phyloP scores from a whole-genome alignment of 2,113 vertebrate genomes.

The Poeciliopsis retropinna region DNA sequence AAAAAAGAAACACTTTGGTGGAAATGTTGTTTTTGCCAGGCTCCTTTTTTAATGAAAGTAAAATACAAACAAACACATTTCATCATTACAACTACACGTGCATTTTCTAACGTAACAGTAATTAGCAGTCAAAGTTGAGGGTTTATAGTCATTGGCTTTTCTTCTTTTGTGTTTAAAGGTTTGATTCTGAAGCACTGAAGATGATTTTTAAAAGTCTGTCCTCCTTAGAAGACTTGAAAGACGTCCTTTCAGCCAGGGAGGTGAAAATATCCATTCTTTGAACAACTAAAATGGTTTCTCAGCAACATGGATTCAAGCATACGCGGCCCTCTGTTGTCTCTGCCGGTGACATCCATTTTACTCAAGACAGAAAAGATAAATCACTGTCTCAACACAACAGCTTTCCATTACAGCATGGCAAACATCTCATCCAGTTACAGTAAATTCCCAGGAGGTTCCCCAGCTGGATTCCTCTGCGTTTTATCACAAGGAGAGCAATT shows the following conservation, averaged over 20 bases:
- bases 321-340: slow-evolving; percentile 40
- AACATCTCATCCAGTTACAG: slow-evolving; percentile 40
- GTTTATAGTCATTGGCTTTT: neutral
- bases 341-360: slow-evolving; percentile 31
- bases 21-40: neutral
- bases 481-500: slow-evolving; percentile 22
- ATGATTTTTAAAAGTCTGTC: slow-evolving; percentile 24
- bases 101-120: neutral
- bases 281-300: slow-evolving; percentile 36
- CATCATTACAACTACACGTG: neutral
- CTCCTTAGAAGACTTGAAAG: slow-evolving; percentile 53
- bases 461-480: slow-evolving; percentile 37
- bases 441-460: slow-evolving; percentile 26
- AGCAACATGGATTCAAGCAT: slow-evolving; percentile 58
- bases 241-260: slow-evolving; percentile 37
- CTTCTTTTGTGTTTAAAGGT: slow-evolving; percentile 4
- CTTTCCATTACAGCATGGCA: slow-evolving; percentile 23
- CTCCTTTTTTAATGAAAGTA: neutral
- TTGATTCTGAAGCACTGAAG: neutral
- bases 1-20: neutral
- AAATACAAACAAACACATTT: neutral
- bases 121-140: neutral
- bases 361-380: slow-evolving; percentile 56
- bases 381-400: slow-evolving; percentile 25
- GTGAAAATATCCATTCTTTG: slow-evolving; percentile 63